Conservation (phyloP, 2,888 invertebrate genomes). For the Acrobeloides nanus region DNA sequence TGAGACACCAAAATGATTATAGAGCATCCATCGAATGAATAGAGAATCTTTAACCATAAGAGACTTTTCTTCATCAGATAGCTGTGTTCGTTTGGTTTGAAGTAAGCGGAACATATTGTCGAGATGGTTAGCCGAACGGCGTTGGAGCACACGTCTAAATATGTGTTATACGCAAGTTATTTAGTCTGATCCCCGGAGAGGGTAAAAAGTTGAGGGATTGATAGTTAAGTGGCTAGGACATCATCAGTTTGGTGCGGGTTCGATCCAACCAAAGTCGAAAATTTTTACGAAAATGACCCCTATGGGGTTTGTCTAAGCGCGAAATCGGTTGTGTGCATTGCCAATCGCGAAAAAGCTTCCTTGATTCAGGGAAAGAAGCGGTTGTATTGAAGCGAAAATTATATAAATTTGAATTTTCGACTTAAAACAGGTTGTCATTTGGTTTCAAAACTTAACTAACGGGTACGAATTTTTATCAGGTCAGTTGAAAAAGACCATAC, state of each 20-base stretch:
- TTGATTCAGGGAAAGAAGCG: too few species aligned
- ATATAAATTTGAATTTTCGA: too few species aligned
- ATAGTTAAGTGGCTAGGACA: neutral
- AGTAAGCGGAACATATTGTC: conserved; percentile 15
- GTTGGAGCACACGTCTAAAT: conserved; percentile 20
- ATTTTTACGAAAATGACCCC: too few species aligned
- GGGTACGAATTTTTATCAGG: too few species aligned
- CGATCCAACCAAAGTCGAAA: too few species aligned
- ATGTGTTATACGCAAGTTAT: conserved; percentile 3
- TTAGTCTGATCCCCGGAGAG: neutral
- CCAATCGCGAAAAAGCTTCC: too few species aligned
- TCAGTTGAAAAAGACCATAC: too few species aligned
- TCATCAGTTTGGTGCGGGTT: conserved; percentile 2
- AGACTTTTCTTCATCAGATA: neutral
- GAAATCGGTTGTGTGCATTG: too few species aligned
- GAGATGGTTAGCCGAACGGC: conserved; percentile 10
- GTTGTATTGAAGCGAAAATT: too few species aligned
- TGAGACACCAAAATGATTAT: conserved; percentile 17
- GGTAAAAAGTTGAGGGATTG: neutral
- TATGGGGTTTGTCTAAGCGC: too few species aligned
- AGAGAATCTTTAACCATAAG: conserved; percentile 5
- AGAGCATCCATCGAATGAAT: conserved; percentile 19
- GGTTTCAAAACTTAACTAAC: too few species aligned
- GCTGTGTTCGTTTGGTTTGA: conserved; percentile 5
- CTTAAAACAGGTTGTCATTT: too few species aligned